Conservation (phyloP, 2,113 vertebrate genomes). For the Ceyx melanurus region DNA sequence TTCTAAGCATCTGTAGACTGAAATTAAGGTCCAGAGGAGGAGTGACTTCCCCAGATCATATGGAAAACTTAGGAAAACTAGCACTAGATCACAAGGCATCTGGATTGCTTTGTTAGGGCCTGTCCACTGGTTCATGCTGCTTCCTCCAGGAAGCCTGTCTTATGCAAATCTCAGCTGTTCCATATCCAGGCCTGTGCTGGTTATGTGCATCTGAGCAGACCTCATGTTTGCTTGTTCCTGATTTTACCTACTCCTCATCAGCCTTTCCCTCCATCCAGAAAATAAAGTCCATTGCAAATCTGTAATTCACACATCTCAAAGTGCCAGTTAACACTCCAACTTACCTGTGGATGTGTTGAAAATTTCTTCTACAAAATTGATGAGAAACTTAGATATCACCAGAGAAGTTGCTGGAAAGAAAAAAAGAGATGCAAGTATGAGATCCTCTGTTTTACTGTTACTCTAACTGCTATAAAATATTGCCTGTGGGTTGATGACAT, state of each 20-base stretch:
- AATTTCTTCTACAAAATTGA: neutral
- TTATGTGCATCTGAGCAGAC: neutral
- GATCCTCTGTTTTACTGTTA: neutral
- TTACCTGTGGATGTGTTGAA: neutral
- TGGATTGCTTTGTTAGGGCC: neutral
- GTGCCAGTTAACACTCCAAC: neutral
- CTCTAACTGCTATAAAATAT: conserved; percentile 11
- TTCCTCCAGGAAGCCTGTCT: conserved; percentile 1
- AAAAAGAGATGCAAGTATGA: neutral
- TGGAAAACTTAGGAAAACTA: neutral
- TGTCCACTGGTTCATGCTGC: neutral
- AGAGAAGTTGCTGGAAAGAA: neutral
- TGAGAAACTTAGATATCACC: neutral
- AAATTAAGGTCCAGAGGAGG: neutral
- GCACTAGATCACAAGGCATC: conserved; percentile 11
- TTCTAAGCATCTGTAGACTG: neutral
- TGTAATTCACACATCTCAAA: neutral
- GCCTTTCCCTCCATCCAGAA: neutral
- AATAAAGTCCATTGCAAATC: neutral
- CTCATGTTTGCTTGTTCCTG: neutral
- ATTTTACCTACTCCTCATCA: neutral
- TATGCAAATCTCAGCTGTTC: neutral
- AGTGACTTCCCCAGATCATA: neutral
- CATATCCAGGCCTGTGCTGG: neutral
- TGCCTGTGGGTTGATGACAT: neutral